Evolutionary conservation across 2,113 vertebrate species (phyloP), one percentile per base, ranked within the genome.

Genomic region (Falcunculus frontatus): DNA sequence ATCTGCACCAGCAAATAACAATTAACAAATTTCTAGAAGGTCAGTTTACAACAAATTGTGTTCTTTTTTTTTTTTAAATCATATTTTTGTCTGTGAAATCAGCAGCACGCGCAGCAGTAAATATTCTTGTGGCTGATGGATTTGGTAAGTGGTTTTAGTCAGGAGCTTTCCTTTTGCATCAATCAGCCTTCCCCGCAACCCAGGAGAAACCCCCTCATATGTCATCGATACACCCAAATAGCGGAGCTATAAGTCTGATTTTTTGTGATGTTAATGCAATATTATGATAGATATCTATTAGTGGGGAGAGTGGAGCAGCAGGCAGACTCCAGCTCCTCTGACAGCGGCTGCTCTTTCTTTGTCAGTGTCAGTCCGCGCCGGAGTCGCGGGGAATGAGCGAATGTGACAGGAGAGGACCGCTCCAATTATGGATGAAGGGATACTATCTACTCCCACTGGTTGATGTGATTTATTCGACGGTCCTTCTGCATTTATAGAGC

Each of bases 381-480:
- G 98, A 97, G 98, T 98, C 90, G 72, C 42, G 79, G 96, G 89
- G 98, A 98, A 97, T 97, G 98, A 98, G 96, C 90, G 87, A 92
- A 97, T 97, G 98, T 98, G 97, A 98, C 98, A 98, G 98, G 96
- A 98, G 97, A 98, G 97, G 97, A 97, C 97, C 95, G 94, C 94
- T 95, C 97, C 99, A 99, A 99, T 99, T 99, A 99, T 95, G 97
- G 97, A 98, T 98, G 98, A 98, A 98, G 98, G 98, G 98, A 98
- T 92, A 95, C 97, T 90, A 97, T 98, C 98, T 98, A 97, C 98
- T 98, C 98, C 98, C 97, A 98, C 98, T 93, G 96, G 98, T 98
- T 99, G 98, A 99, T 98, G 98, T 98, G 98, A 99, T 99, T 99
- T 98, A 98, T 98, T 98, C 98, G 95, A 98, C 84, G 97, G 98